Evolutionary conservation across 2,888 invertebrate species (phyloP), one percentile per base, ranked within the genome.

Genomic region (Chouioia cunea): DNA sequence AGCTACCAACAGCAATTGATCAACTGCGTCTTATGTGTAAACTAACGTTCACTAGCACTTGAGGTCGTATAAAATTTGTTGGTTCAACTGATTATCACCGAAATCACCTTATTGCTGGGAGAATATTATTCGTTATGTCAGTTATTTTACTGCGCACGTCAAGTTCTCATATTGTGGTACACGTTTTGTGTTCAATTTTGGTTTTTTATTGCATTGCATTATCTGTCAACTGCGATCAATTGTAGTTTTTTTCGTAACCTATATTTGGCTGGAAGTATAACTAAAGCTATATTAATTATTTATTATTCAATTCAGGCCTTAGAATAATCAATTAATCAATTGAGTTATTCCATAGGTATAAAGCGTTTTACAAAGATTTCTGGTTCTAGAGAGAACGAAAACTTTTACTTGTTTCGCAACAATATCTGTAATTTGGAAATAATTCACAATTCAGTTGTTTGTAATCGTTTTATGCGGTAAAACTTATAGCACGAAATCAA

Each of bases 31-130:
- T 16, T 12, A 16, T 44, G 52, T 54, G 44, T 18, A 58, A 58
- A 70, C 53, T 58, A 57, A 59, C 47, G 59, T 64, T 43, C 64
- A 65, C 64, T 70, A 48, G 15, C 46, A 6, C 15, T 62, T 2
- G 63, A 43, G 44, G 57, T 65, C 53, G 59, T 47, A 50, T 64
- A 65, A 70, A 70, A 16, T 59, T 59, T 36, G 54, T 54, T 48
- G 57, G 56, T 48, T 69, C 43, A 56, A 57, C 48, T 63, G 43
- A 69, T 63, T 57, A 69, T 52, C 68, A 23, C 57, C 18, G 2
- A 59, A 60, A 44, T 46, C 27, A 18, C 3, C 23, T 43, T 18
- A 16, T 12, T 47, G 4, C 48, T 22, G 52, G 16, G 14, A n/a
- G 18, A n/a, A 44, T 22, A 4, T 3, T 27, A 36, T 18, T 47